Evolutionary conservation across 2,113 vertebrate species (phyloP).

Genomic region (Etia nguti): DNA sequence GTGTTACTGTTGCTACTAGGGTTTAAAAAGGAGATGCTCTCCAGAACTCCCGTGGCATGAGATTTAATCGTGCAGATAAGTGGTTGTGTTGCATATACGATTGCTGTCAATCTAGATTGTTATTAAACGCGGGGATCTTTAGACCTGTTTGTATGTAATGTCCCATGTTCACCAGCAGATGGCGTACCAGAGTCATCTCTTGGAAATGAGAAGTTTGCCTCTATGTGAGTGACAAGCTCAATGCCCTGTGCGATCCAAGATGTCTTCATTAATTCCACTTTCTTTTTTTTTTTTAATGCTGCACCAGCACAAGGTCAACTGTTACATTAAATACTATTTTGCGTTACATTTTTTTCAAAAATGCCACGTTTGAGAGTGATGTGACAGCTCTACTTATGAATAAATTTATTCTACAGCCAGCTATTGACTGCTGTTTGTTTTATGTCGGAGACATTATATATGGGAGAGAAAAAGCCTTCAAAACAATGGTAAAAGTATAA

Average conservation of each 20-base stretch:
- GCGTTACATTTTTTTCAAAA: background rate
- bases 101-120: background rate
- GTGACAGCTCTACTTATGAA: background rate
- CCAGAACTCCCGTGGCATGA: background rate
- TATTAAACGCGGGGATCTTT: background rate
- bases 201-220: background rate
- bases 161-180: constrained; percentile 22
- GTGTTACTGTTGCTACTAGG: background rate
- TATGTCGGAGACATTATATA: background rate
- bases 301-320: background rate
- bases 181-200: background rate
- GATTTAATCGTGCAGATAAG: constrained; percentile 33
- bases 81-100: background rate
- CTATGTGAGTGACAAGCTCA: background rate
- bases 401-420: background rate
- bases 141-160: background rate
- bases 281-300: background rate
- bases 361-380: background rate
- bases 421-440: background rate
- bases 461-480: background rate
- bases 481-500: background rate
- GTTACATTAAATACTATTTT: background rate
- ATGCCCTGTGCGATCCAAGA: background rate
- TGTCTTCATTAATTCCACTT: background rate
- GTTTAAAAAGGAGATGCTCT: background rate